phyloP scores from a whole-genome alignment of 2,113 vertebrate species.

The Solea solea region DNA sequence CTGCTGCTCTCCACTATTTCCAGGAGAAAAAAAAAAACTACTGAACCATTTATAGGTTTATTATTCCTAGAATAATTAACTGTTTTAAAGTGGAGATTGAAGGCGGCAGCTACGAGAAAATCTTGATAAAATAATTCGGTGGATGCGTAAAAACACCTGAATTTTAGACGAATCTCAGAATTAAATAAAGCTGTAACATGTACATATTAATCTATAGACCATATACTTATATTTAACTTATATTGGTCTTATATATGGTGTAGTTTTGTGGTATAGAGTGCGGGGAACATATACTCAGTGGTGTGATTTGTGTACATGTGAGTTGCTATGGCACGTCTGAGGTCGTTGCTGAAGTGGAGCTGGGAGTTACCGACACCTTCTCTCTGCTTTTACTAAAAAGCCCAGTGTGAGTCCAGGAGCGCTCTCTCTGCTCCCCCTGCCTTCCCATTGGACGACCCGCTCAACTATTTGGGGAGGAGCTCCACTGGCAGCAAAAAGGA shows the following conservation, averaged over 20 bases:
- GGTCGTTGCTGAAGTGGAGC: slow-evolving; percentile 62
- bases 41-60: slow-evolving; percentile 25
- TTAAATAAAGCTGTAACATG: neutral
- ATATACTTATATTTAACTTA: neutral
- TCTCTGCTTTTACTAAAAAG: slow-evolving; percentile 34
- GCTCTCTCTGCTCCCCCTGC: slow-evolving; percentile 37
- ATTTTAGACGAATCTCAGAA: neutral
- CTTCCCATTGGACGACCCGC: slow-evolving; percentile 82
- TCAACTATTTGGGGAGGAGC: slow-evolving; percentile 79
- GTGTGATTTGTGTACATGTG: slow-evolving; percentile 43
- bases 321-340: slow-evolving; percentile 58
- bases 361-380: slow-evolving; percentile 79
- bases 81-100: neutral
- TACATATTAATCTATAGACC: neutral
- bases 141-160: neutral
- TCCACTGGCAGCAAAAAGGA: slow-evolving; percentile 74
- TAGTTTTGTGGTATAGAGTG: neutral
- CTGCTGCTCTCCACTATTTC: slow-evolving; percentile 35
- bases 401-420: slow-evolving; percentile 82
- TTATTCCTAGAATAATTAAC: neutral
- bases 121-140: neutral
- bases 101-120: neutral
- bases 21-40: slow-evolving; percentile 35
- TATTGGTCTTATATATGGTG: neutral
- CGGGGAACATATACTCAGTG: slow-evolving; percentile 10